Percentiles rank a stretch among this genome's conserved stretches.
phyloP scores from a whole-genome alignment of 2,888 invertebrate species.

The Patella pellucida region DNA sequence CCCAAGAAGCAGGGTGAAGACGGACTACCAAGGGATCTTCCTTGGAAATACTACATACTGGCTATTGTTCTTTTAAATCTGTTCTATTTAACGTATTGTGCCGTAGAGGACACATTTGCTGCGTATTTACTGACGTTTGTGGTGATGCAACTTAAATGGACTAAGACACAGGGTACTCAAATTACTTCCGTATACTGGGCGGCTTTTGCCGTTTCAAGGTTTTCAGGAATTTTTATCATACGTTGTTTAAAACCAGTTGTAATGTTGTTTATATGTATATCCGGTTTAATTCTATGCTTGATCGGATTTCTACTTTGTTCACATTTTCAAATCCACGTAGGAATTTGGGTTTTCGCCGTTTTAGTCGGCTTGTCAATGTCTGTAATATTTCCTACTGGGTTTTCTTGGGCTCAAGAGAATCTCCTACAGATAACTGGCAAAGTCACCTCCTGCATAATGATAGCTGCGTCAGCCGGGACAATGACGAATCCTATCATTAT shows the following conservation, averaged over 20 bases:
- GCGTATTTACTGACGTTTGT: slow-evolving; percentile 66
- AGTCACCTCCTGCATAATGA: slow-evolving; percentile 65
- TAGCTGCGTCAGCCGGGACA: slow-evolving; percentile 68
- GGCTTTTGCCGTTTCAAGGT: slow-evolving; percentile 67
- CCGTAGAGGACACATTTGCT: slow-evolving; percentile 69
- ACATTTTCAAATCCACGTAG: slow-evolving; percentile 37
- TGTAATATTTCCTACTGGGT: slow-evolving; percentile 69
- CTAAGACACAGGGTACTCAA: slow-evolving; percentile 57
- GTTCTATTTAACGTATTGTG: slow-evolving; percentile 67
- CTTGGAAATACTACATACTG: slow-evolving; percentile 38
- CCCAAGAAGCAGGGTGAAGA: slow-evolving; percentile 19
- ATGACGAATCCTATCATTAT: slow-evolving; percentile 65
- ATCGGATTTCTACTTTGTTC: slow-evolving; percentile 31
- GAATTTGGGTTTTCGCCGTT: slow-evolving; percentile 60
- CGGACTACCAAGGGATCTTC: slow-evolving; percentile 26
- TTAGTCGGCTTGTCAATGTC: slow-evolving; percentile 68
- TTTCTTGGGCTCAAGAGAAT: slow-evolving; percentile 69
- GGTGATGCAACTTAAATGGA: slow-evolving; percentile 59
- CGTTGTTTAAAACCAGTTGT: slow-evolving; percentile 59
- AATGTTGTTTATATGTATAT: slow-evolving; percentile 45
- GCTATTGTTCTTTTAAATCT: slow-evolving; percentile 61
- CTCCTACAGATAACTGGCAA: slow-evolving; percentile 67
- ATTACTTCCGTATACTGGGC: slow-evolving; percentile 71
- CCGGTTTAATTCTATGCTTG: slow-evolving; percentile 37
- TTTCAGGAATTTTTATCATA: slow-evolving; percentile 66